phyloP scores from a whole-genome alignment of 2,888 invertebrate species.

The Augiades crinisus region DNA sequence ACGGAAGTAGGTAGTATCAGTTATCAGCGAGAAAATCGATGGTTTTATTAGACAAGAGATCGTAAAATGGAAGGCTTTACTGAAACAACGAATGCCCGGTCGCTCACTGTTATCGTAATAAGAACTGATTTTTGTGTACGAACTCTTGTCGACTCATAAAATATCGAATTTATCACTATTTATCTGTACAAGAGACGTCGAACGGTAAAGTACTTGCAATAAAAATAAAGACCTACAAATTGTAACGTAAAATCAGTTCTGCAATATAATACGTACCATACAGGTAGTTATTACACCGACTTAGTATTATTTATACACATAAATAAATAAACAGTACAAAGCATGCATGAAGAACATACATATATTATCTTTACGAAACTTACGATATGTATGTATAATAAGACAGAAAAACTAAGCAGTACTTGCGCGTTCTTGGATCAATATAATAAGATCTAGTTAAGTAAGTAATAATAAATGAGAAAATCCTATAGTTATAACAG shows the following conservation, averaged over 20 bases:
- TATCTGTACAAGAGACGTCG: constrained; percentile 36
- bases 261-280: not conserved
- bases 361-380: too few species aligned
- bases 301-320: not conserved
- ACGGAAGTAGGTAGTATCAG: constrained; percentile 1
- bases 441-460: too few species aligned
- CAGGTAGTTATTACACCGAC: not conserved
- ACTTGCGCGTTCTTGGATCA: too few species aligned
- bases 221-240: constrained; percentile 11
- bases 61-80: constrained; percentile 59
- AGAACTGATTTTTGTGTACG: constrained; percentile 60
- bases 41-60: constrained; percentile 67
- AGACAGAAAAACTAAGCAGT: too few species aligned
- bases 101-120: constrained; percentile 44
- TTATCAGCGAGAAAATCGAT: constrained; percentile 36
- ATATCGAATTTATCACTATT: constrained; percentile 48
- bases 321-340: too few species aligned
- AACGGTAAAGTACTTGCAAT: constrained; percentile 13
- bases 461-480: too few species aligned
- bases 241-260: constrained; percentile 9
- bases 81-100: constrained; percentile 28
- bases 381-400: too few species aligned
- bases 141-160: constrained; percentile 52
- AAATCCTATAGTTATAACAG: too few species aligned
- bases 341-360: too few species aligned